Conservation (phyloP, 2,888 invertebrate species). For the Eilema griseolum region DNA sequence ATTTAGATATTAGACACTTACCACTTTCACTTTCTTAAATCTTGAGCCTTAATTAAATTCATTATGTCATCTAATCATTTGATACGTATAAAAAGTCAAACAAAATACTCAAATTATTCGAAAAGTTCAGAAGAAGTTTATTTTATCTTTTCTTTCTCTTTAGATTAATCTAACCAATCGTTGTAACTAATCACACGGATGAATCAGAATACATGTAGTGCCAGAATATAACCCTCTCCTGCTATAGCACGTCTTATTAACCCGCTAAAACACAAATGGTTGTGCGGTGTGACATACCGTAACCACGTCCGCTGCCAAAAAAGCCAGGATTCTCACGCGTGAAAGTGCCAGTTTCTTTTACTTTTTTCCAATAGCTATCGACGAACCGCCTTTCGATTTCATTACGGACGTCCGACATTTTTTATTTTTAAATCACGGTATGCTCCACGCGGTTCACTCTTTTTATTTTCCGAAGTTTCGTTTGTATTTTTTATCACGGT, state of each 20-base stretch:
- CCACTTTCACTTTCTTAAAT: too few species aligned
- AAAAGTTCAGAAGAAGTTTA: too few species aligned
- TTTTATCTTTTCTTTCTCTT: too few species aligned
- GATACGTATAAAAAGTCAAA: too few species aligned
- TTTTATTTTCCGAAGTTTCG: slow-evolving; percentile 77
- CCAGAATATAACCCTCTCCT: neutral
- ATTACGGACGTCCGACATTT: slow-evolving; percentile 85
- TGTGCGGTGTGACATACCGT: slow-evolving; percentile 53
- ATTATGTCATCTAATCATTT: too few species aligned
- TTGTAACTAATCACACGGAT: too few species aligned
- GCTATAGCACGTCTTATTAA: slow-evolving; percentile 59
- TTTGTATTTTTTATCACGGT: slow-evolving; percentile 78
- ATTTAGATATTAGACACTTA: too few species aligned
- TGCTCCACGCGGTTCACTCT: slow-evolving; percentile 75
- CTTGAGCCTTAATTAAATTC: too few species aligned
- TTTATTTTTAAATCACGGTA: slow-evolving; percentile 86
- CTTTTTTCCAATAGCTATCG: slow-evolving; percentile 85
- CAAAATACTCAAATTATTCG: too few species aligned
- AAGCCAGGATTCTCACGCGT: slow-evolving; percentile 84
- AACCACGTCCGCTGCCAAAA: slow-evolving; percentile 70
- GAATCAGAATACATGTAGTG: neutral
- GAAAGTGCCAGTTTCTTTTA: slow-evolving; percentile 84
- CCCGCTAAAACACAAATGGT: slow-evolving; percentile 58
- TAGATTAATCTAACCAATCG: too few species aligned
- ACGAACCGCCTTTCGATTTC: slow-evolving; percentile 87